Evolutionary conservation across 1,140 invertebrate species (phyloP).

Genomic region (Sycobia sp.): DNA sequence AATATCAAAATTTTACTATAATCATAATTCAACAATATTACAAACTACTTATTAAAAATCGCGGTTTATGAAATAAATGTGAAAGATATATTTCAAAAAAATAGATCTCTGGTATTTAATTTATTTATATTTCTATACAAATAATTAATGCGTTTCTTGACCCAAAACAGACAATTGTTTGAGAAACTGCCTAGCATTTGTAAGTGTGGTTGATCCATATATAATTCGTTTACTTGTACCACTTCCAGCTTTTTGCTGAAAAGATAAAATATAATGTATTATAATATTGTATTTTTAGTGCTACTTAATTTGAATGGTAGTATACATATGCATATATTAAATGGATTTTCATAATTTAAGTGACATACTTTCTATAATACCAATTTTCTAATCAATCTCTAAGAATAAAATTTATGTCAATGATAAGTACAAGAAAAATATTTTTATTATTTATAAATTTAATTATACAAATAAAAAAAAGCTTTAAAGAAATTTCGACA

Average conservation of each 20-base stretch:
- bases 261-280: constrained; percentile 39
- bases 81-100: constrained; percentile 22
- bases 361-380: neutral
- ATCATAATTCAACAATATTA: constrained; percentile 27
- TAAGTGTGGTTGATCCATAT: constrained; percentile 92
- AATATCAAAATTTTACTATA: constrained; percentile 19
- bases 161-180: constrained; percentile 83
- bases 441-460: constrained; percentile 7
- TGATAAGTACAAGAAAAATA: neutral
- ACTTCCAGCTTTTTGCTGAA: constrained; percentile 73
- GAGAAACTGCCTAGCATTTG: constrained; percentile 90
- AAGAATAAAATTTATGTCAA: neutral
- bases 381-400: neutral
- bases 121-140: constrained; percentile 36
- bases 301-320: neutral
- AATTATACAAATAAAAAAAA: constrained; percentile 10
- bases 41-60: neutral
- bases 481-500: too few relatives aligned
- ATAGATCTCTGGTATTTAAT: constrained; percentile 14
- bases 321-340: neutral
- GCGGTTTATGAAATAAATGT: neutral
- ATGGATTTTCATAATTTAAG: neutral
- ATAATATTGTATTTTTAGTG: constrained; percentile 7
- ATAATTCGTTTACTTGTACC: constrained; percentile 81
- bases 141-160: constrained; percentile 69